phyloP scores from a whole-genome alignment of 2,113 vertebrate species.

The Gila orcuttii region DNA sequence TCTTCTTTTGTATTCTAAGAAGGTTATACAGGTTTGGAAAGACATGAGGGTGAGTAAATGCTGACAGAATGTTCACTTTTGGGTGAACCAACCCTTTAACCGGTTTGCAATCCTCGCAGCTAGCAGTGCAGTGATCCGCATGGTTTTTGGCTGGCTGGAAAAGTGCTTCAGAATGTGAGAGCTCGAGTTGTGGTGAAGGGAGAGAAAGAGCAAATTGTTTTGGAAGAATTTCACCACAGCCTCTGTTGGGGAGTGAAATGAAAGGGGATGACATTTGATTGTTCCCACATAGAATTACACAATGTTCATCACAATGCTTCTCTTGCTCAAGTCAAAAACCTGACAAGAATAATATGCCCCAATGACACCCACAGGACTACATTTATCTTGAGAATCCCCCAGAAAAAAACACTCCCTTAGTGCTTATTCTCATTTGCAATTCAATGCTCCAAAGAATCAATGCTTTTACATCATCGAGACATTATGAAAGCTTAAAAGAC shows the following conservation, averaged over 20 bases:
- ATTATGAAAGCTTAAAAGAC: constrained; percentile 44
- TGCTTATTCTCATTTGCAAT: constrained; percentile 14
- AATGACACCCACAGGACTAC: constrained; percentile 29
- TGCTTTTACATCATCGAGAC: constrained; percentile 38
- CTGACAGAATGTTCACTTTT: background rate
- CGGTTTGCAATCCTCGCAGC: background rate
- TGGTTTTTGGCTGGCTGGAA: constrained; percentile 15
- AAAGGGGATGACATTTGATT: constrained; percentile 19
- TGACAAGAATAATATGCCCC: constrained; percentile 71
- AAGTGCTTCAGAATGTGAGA: constrained; percentile 42
- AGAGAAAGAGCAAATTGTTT: constrained; percentile 56
- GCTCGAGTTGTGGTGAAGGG: constrained; percentile 35
- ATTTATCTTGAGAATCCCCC: background rate
- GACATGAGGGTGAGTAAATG: background rate
- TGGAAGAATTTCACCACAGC: constrained; percentile 46
- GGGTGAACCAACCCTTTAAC: background rate
- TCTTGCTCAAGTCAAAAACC: constrained; percentile 52
- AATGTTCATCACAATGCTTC: constrained; percentile 60
- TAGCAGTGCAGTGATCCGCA: constrained; percentile 1
- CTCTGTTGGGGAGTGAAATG: constrained; percentile 36
- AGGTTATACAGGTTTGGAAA: background rate
- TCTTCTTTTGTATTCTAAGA: background rate
- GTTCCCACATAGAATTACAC: constrained; percentile 64
- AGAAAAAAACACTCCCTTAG: background rate
- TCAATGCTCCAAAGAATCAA: constrained; percentile 18